Conservation (phyloP, 2,888 invertebrate genomes). For the Synanthedon myopaeformis region DNA sequence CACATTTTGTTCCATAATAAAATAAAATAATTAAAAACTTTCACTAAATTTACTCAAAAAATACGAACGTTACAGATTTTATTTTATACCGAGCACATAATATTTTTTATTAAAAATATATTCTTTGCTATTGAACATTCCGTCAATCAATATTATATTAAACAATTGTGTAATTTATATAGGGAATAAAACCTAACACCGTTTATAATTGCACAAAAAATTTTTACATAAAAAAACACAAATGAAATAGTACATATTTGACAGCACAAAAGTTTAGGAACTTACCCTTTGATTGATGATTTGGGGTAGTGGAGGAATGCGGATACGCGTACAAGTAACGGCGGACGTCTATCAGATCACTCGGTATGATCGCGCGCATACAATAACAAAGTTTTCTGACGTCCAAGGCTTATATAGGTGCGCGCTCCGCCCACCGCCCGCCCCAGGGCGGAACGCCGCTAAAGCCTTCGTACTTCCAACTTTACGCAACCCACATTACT, state of each 20-base stretch:
- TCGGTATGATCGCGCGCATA: constrained; percentile 50
- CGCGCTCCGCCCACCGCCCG: constrained; percentile 57
- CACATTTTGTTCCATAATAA: too few species aligned
- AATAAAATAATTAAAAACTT: too few species aligned
- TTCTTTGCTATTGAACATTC: too few species aligned
- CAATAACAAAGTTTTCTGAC: constrained; percentile 56
- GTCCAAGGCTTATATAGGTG: constrained; percentile 56
- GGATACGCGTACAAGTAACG: constrained; percentile 13
- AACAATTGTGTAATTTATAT: neutral
- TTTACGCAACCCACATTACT: constrained; percentile 22
- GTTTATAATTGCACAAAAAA: constrained; percentile 3
- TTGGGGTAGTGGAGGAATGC: constrained; percentile 10
- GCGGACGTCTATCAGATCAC: neutral
- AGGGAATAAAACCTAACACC: neutral
- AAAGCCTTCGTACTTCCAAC: constrained; percentile 27
- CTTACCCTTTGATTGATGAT: constrained; percentile 17
- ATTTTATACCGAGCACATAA: too few species aligned
- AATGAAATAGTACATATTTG: too few species aligned
- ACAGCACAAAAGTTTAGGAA: constrained; percentile 6
- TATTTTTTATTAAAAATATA: too few species aligned
- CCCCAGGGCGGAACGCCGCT: constrained; percentile 40
- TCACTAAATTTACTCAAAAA: too few species aligned
- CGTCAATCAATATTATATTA: too few species aligned
- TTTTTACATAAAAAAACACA: neutral
- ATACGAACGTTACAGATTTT: too few species aligned